Percentiles rank a stretch among this genome's conserved stretches.
Conservation (phyloP, 1,140 invertebrate genomes). For the Penaeus vannamei region DNA sequence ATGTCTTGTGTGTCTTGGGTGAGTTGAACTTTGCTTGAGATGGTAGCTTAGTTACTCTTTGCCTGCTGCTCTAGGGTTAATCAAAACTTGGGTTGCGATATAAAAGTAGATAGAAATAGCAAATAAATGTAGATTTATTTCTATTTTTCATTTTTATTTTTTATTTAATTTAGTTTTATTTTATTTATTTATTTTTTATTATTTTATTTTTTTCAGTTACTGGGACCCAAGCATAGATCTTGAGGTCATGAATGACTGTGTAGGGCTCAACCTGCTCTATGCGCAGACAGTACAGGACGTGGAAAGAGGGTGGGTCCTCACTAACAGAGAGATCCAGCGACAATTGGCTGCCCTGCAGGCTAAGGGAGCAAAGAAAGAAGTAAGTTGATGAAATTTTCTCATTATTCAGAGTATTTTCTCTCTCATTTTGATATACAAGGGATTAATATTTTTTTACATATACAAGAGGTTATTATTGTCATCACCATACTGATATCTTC, state of each 20-base stretch:
- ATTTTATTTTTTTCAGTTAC: conserved; percentile 78
- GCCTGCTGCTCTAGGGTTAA: too few relatives aligned
- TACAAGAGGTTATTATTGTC: background rate
- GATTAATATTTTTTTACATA: background rate
- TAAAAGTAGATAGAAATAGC: too few relatives aligned
- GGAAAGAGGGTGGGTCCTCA: conserved; percentile 86
- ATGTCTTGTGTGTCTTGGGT: too few relatives aligned
- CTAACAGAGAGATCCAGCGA: conserved; percentile 79
- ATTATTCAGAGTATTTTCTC: background rate
- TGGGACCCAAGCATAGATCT: conserved; percentile 90
- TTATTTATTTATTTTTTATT: too few relatives aligned
- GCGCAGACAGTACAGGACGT: conserved; percentile 89
- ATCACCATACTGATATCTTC: too few relatives aligned
- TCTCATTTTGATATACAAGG: background rate
- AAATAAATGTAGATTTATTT: too few relatives aligned
- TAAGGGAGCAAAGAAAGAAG: conserved; percentile 86
- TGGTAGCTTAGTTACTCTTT: too few relatives aligned
- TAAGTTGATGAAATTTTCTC: conserved; percentile 70
- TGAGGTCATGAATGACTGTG: conserved; percentile 83
- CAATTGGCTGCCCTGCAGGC: conserved; percentile 81
- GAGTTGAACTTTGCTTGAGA: too few relatives aligned
- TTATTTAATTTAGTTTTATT: too few relatives aligned
- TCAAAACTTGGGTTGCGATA: too few relatives aligned
- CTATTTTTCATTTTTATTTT: too few relatives aligned
- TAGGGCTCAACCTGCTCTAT: conserved; percentile 89